Percentiles rank a stretch among this genome's conserved stretches.
Evolutionary conservation across 2,113 vertebrate species (phyloP).

Genomic region (Pachypanchax playfairii): DNA sequence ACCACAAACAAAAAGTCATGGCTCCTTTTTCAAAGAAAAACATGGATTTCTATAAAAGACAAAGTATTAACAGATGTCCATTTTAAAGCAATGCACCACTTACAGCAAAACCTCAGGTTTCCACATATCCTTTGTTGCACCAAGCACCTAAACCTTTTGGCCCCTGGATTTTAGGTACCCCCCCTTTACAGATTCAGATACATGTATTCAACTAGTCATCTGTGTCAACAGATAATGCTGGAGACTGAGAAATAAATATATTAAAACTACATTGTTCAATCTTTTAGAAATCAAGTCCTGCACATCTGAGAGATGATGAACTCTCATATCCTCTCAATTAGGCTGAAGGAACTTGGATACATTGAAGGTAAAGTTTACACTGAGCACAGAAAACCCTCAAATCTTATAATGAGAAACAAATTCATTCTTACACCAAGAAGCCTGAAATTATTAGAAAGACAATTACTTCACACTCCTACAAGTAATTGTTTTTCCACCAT

Average conservation of each 20-base stretch:
- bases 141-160: conserved; percentile 46
- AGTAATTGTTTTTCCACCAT: too few relatives aligned
- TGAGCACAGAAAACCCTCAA: too few relatives aligned
- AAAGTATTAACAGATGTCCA: neutral
- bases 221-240: neutral
- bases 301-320: too few relatives aligned
- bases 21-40: too few relatives aligned
- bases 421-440: neutral
- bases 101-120: neutral
- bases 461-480: too few relatives aligned
- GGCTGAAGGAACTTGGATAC: too few relatives aligned
- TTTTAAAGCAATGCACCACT: conserved; percentile 27
- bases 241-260: too few relatives aligned
- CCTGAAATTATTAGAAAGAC: neutral
- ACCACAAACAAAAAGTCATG: neutral
- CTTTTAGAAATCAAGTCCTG: too few relatives aligned
- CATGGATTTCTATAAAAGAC: neutral
- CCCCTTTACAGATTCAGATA: neutral
- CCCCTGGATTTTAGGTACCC: neutral
- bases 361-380: too few relatives aligned
- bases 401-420: neutral
- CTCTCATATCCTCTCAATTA: too few relatives aligned
- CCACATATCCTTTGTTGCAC: conserved; percentile 66
- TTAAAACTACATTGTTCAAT: too few relatives aligned
- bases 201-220: too few relatives aligned